A percentile compares a stretch with the other conserved stretches of the same genome.
phyloP scores from a whole-genome alignment of 2,797 vertebrate species.

The Sarcophilus harrisii region DNA sequence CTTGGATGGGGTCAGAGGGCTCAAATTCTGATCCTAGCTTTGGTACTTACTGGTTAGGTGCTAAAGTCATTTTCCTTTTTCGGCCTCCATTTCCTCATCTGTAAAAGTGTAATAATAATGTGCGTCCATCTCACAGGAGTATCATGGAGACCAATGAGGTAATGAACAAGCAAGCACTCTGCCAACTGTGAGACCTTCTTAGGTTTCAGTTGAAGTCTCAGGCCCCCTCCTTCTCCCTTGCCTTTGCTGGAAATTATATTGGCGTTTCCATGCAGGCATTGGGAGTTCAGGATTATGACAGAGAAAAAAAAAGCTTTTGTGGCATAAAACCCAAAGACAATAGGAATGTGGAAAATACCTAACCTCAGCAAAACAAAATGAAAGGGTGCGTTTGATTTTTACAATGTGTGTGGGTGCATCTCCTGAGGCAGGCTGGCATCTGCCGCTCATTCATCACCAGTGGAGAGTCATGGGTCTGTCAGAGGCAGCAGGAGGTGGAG shows the following conservation, averaged over 20 bases:
- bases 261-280: neutral
- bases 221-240: neutral
- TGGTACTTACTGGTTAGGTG: neutral
- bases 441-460: conserved; percentile 75
- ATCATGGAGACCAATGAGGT: neutral
- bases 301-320: conserved; percentile 32
- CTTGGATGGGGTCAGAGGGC: neutral
- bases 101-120: neutral
- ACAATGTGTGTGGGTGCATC: conserved; percentile 76
- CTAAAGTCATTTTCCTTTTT: neutral
- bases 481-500: conserved; percentile 13
- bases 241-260: neutral
- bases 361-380: conserved; percentile 73
- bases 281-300: conserved; percentile 41
- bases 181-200: neutral
- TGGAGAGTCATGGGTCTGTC: neutral
- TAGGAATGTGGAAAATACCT: conserved; percentile 31
- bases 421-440: conserved; percentile 59
- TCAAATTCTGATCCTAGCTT: neutral
- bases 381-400: conserved; percentile 69
- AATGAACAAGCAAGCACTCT: neutral
- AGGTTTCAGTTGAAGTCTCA: neutral
- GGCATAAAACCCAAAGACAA: conserved; percentile 65
- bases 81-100: neutral
- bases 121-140: neutral